Base-by-base conservation (phyloP, 2,888 invertebrate species). In the Dioctria rufipes region DNA sequence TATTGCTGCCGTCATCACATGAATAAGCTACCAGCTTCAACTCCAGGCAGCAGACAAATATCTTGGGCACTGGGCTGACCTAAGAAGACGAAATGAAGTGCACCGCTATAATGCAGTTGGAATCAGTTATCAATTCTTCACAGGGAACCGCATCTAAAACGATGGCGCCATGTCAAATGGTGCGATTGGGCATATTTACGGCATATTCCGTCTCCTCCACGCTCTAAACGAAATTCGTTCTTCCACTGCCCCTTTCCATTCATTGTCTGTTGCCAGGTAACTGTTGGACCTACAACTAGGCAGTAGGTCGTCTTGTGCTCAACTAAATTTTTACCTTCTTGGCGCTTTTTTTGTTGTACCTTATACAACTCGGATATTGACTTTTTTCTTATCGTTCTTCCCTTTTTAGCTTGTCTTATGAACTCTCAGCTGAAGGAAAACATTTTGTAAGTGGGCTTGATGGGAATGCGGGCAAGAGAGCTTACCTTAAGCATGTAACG, bases 101-200 rank as follows among this genome's bases (percentile, higher is more conserved):
- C 75, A 61, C 80, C 81, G 80, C 80, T 60, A 43, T 25, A 60
- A 54, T 77, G 77, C 80, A 60, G 63, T 75, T 66, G 77, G 67
- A 80, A 81, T 77, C 82, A 78, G 83, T 84, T 88, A 88, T 88
- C 88, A 87, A 85, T 81, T 87, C 86, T 87, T 88, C 88, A 87
- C 85, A 88, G 86, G 86, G 84, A 83, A 85, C 88, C 88, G 88
- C 88, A 88, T 88, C 88, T 88, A 87, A 87, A 88, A 87, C 85
- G 87, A 86, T 88, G 88, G 88, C 88, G 88, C 88, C 88, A 88
- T 86, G 86, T 86, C 87, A 86, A 86, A 86, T 86, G 86, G 86
- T 86, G 86, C 86, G 87, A 87, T 87, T 87, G 87, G 87, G 86
- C 86, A 85, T 85, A 84, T 84, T 84, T 83, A 83, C 83, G 58